Evolutionary conservation across 2,888 invertebrate species (phyloP).

Genomic region (Siphlonurus alternatus): DNA sequence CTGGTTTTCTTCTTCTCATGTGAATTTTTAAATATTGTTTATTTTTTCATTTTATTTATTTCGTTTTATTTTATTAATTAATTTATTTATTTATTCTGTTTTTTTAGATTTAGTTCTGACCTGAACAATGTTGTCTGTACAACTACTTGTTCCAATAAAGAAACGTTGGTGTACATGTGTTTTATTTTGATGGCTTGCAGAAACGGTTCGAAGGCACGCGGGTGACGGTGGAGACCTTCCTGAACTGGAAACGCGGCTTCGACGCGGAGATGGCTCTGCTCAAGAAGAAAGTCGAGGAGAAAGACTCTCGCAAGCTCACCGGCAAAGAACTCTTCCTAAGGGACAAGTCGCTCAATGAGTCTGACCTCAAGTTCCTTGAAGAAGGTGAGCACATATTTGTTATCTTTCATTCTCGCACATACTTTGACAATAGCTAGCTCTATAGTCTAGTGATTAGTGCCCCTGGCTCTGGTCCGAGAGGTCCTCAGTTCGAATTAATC

Average conservation of each 20-base stretch:
- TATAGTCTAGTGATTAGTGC: no score
- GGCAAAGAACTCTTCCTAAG: slow-evolving; percentile 86
- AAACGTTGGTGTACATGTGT: neutral
- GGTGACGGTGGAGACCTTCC: slow-evolving; percentile 88
- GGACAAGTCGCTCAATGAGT: slow-evolving; percentile 86
- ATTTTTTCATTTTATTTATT: no score
- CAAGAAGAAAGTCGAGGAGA: slow-evolving; percentile 46
- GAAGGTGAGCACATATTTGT: slow-evolving; percentile 53
- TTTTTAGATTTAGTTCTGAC: no score
- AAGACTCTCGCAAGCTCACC: slow-evolving; percentile 67
- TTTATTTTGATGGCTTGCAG: slow-evolving; percentile 28
- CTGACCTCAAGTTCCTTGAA: slow-evolving; percentile 89
- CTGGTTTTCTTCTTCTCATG: no score
- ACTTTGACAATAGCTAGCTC: no score
- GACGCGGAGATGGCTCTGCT: slow-evolving; percentile 64
- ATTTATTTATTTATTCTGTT: no score
- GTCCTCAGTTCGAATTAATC: no score
- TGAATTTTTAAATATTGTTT: no score
- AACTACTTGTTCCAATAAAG: slow-evolving; percentile 6
- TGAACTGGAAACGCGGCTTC: slow-evolving; percentile 86
- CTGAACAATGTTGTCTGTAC: no score
- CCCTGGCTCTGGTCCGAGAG: no score
- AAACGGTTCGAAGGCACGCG: slow-evolving; percentile 91
- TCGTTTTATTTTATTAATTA: no score
- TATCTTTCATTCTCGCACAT: neutral